Percentiles rank a stretch among this genome's conserved stretches.
Conservation (phyloP, 2,888 invertebrate species). For the Ellobium chinense region DNA sequence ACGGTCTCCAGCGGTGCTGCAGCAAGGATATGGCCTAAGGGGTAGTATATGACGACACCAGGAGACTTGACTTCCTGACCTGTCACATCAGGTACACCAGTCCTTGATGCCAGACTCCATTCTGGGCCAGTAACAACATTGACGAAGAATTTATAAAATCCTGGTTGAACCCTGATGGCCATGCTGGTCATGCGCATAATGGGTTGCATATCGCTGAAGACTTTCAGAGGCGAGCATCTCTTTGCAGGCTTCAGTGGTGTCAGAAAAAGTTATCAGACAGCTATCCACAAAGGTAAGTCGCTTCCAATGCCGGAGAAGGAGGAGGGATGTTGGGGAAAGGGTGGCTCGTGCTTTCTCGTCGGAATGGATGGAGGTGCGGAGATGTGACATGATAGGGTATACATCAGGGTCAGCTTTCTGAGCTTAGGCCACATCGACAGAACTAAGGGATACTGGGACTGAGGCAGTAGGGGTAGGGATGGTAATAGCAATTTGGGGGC, state of each 20-base stretch:
- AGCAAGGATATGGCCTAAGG: slow-evolving; percentile 33
- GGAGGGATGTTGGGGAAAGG: background rate
- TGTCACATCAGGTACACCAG: slow-evolving; percentile 47
- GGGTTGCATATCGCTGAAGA: background rate
- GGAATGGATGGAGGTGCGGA: too few species aligned
- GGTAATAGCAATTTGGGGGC: too few species aligned
- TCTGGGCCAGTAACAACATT: slow-evolving; percentile 55
- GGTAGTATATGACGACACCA: slow-evolving; percentile 11
- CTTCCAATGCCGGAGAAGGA: background rate
- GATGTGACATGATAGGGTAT: too few species aligned
- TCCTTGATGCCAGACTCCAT: slow-evolving; percentile 49
- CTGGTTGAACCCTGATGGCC: slow-evolving; percentile 53
- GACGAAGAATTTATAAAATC: slow-evolving; percentile 42
- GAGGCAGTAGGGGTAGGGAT: too few species aligned
- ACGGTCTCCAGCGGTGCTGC: background rate
- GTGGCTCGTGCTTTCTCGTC: background rate
- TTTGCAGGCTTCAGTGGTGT: too few species aligned
- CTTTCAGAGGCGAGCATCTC: background rate
- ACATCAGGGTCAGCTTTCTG: too few species aligned
- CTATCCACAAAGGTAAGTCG: background rate
- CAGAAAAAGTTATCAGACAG: too few species aligned
- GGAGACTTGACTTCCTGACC: slow-evolving; percentile 46
- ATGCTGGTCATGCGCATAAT: slow-evolving; percentile 42
- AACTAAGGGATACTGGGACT: too few species aligned
- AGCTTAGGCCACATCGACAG: too few species aligned